Base-by-base conservation (phyloP, 2,888 invertebrate species). In the Dione vanillae region DNA sequence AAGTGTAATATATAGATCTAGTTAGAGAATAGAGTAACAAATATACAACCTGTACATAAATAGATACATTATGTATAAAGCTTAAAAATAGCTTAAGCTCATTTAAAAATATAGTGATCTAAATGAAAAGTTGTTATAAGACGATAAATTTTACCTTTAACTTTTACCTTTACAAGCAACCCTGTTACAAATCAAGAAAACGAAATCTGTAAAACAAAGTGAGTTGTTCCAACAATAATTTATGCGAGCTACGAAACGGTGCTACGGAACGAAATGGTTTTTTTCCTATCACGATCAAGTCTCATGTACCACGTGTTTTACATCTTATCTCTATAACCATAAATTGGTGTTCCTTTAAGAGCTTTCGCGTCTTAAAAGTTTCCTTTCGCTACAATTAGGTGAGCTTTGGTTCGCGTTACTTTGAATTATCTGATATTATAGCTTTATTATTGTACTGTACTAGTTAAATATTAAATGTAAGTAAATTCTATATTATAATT, bases 251-350 rank as follows among this genome's bases (percentile, higher is more conserved):
- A 35, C 16, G 70, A 54, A 65, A 59, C 64, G 62, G 54, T 51
- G 75, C 67, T 62, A 65, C 71, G 66, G 66, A 69, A 77, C 71
- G 67, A 67, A 69, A 77, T 76, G 72, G 73, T 67, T 74, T 74
- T 76, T 75, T 75, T 75, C 67, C 68, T 78, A 78, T 80, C 80
- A 71, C 74, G 75, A 78, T 78, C 76, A 75, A 79, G 75, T 74
- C 78, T 68, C 73, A 27, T 64, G 65, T 59, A 79, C 74, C 79
- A 79, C 74, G 75, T 80, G 78, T 80, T 78, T 78, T 73, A 72
- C 76, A 78, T 82, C 81, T 84, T 85, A 85, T 85, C 85, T 81
- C 78, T 76, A 75, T 76, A 77, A 72, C 80, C 80, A 84, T 85
- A 85, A 85, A 84, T 85, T 82, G 80, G 81, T 82, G 78, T 77